Percentiles rank a stretch among this genome's conserved stretches.
Evolutionary conservation across 2,113 vertebrate species (phyloP).

Genomic region (Rallus limicola): DNA sequence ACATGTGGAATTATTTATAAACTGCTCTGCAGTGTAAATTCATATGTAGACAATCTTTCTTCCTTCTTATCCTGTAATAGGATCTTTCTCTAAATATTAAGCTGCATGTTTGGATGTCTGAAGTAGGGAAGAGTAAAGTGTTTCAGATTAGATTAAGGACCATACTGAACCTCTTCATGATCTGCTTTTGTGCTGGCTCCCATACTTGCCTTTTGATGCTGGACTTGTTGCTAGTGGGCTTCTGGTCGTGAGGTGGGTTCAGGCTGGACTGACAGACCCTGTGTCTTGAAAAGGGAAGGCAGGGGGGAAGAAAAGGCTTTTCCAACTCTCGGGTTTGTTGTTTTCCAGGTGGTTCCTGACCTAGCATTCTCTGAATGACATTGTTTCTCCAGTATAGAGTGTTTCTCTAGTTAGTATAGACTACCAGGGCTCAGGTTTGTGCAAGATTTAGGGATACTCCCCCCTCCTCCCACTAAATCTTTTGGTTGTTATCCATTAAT

Average conservation of each 20-base stretch:
- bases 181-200: neutral
- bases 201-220: neutral
- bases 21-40: neutral
- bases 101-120: neutral
- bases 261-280: neutral
- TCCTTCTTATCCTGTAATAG: neutral
- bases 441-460: neutral
- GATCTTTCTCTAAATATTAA: neutral
- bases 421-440: neutral
- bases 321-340: neutral
- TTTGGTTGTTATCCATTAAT: neutral
- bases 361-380: neutral
- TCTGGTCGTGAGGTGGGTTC: neutral
- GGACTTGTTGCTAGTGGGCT: fast-evolving
- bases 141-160: neutral
- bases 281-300: neutral
- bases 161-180: neutral
- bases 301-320: neutral
- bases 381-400: neutral
- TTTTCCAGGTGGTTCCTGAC: neutral
- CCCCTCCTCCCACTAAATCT: neutral
- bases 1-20: neutral
- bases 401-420: neutral
- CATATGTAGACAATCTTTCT: neutral
- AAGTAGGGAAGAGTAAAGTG: neutral